Evolutionary conservation across 2,888 invertebrate species (phyloP).

Genomic region (Zygothrica quintamaculata): DNA sequence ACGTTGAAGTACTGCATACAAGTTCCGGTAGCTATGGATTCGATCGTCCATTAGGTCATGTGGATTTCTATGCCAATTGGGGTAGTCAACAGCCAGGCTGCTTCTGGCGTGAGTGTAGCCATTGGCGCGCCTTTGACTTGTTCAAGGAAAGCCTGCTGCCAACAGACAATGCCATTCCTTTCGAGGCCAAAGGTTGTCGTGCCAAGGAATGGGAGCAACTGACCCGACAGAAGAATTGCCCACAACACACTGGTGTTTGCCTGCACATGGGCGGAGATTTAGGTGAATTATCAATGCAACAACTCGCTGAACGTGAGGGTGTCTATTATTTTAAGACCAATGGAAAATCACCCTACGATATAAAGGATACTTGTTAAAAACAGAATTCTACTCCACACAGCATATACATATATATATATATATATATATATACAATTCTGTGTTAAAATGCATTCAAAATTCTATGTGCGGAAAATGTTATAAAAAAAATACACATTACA

Average conservation of each 20-base stretch:
- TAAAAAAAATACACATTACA: constrained; percentile 33
- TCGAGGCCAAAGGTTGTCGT: constrained; percentile 72
- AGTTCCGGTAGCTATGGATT: constrained; percentile 85
- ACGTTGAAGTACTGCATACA: constrained; percentile 91
- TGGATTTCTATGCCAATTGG: constrained; percentile 87
- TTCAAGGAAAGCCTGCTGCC: constrained; percentile 67
- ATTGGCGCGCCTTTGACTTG: constrained; percentile 81
- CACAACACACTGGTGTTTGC: constrained; percentile 43
- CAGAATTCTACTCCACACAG: background rate
- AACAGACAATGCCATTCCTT: constrained; percentile 17
- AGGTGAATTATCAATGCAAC: constrained; percentile 43
- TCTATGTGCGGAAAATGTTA: constrained; percentile 12
- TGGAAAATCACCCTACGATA: constrained; percentile 65
- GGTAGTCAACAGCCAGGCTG: constrained; percentile 88
- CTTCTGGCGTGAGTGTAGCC: constrained; percentile 81
- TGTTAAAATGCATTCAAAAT: constrained; percentile 15
- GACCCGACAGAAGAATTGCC: constrained; percentile 68
- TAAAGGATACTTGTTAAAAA: constrained; percentile 19
- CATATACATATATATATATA: background rate
- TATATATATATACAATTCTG: background rate
- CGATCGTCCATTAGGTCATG: constrained; percentile 85
- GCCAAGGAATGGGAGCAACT: constrained; percentile 68
- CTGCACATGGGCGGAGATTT: constrained; percentile 76
- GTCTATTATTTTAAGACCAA: constrained; percentile 79
- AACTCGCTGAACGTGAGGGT: constrained; percentile 65